Evolutionary conservation across 2,888 invertebrate species (phyloP), one percentile per base, ranked within the genome.

Genomic region (Cerceris ruficornis): DNA sequence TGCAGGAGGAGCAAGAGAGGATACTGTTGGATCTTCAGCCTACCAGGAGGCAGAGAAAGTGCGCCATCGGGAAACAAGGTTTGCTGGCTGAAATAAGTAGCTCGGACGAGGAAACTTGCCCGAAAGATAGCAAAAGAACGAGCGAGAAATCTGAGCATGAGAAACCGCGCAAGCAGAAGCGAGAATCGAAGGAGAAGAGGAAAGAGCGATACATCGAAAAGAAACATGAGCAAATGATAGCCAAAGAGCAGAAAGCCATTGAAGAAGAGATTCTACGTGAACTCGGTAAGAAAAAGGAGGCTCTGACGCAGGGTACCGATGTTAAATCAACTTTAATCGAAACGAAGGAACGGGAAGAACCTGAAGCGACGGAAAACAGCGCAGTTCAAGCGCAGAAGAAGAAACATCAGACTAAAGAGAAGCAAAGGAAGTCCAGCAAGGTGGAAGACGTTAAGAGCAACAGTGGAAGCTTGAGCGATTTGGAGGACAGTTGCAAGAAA

Each of bases 31-130:
- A 92, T 11, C 87, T 91, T 1, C 91, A 90, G 65, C 88, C 92
- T 0, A 91, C 90, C 6, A 87, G 92, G 7, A 86, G 91, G 28
- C 96, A 96, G 84, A 93, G 96, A 69, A 96, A 96, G 88, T 96
- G 96, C 87, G 96, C 96, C 0, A 96, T 96, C 42, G 96, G 96
- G 52, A 96, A 96, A 86, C 96, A 96, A 83, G 96, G 96, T 85
- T 94, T 96, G 60, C 90, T 96, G 69, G 95, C 96, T 0, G 97
- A 97, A 89, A 95, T 95, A 67, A 92, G 92, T 64, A 92, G 92
- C 61, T 92, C 92, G 0, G 92, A 92, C 15, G 92, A 92, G 6
- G 92, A 92, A 14, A 71, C 79, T 0, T 88, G 80, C 60, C 42
- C 79, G 1, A 82, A 76, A 6, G 89, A 90, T 8, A 83, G 62